Evolutionary conservation across 2,888 invertebrate species (phyloP).

Genomic region (Dicyrtomina minuta): DNA sequence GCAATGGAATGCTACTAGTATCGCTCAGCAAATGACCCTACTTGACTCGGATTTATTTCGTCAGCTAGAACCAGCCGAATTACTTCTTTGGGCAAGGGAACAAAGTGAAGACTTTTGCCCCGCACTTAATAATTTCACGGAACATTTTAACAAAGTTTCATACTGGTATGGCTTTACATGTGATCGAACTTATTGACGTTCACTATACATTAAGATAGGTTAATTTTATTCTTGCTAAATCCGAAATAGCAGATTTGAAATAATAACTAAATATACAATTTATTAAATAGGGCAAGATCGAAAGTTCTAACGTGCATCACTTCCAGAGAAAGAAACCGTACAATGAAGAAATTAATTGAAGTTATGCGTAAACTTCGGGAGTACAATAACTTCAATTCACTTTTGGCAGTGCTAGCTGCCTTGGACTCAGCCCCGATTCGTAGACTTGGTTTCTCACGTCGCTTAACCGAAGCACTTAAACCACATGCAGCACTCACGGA

Average conservation of each 20-base stretch:
- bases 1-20: conserved; percentile 90
- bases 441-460: conserved; percentile 90
- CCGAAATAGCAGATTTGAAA: too few relatives aligned
- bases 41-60: conserved; percentile 93
- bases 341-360: conserved; percentile 92
- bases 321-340: conserved; percentile 92
- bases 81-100: conserved; percentile 94
- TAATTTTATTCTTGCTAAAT: not conserved
- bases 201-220: not conserved
- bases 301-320: conserved; percentile 87
- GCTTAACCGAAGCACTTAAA: conserved; percentile 85
- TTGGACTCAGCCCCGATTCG: conserved; percentile 92
- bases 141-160: conserved; percentile 99
- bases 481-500: conserved; percentile 96
- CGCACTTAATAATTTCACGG: conserved; percentile 93
- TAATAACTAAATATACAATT: too few relatives aligned
- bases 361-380: conserved; percentile 97
- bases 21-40: conserved; percentile 98
- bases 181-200: not conserved
- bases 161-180: conserved; percentile 71
- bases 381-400: conserved; percentile 98
- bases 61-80: conserved; percentile 95
- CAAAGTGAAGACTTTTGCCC: conserved; percentile 96
- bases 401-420: conserved; percentile 92
- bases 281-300: conserved; percentile 72